Percentiles rank a stretch among this genome's conserved stretches.
phyloP scores from a whole-genome alignment of 2,113 vertebrate species.

The Hemiscyllium ocellatum region DNA sequence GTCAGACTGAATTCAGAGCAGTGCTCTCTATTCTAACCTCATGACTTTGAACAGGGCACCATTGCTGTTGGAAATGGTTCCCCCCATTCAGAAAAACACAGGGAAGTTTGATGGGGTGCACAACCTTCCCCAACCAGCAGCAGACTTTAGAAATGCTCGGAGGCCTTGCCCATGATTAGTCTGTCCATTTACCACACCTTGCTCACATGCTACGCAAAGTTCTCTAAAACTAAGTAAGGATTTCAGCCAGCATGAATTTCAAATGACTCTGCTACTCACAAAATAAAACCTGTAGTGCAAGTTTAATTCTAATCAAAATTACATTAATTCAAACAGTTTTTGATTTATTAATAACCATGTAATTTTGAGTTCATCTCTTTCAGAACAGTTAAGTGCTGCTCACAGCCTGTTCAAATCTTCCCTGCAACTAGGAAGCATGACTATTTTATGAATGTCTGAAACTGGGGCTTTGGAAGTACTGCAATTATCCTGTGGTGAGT shows the following conservation, averaged over 20 bases:
- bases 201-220: not conserved
- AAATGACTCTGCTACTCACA: not conserved
- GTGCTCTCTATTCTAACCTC: no score
- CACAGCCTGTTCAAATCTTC: not conserved
- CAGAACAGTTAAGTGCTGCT: not conserved
- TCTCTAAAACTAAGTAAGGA: not conserved
- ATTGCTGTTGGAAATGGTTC: not conserved
- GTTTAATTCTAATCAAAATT: not conserved
- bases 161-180: not conserved
- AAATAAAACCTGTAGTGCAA: not conserved
- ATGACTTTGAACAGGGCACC: not conserved
- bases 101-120: not conserved
- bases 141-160: not conserved
- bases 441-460: not conserved
- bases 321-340: not conserved
- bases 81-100: not conserved
- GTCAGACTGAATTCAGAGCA: not conserved
- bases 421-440: not conserved
- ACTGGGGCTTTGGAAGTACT: not conserved
- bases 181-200: not conserved
- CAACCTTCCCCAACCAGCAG: not conserved
- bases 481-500: not conserved
- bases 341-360: not conserved
- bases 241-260: not conserved
- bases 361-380: not conserved